Evolutionary conservation across 2,888 invertebrate genomes (phyloP).

Genomic region (Zygaena filipendulae): DNA sequence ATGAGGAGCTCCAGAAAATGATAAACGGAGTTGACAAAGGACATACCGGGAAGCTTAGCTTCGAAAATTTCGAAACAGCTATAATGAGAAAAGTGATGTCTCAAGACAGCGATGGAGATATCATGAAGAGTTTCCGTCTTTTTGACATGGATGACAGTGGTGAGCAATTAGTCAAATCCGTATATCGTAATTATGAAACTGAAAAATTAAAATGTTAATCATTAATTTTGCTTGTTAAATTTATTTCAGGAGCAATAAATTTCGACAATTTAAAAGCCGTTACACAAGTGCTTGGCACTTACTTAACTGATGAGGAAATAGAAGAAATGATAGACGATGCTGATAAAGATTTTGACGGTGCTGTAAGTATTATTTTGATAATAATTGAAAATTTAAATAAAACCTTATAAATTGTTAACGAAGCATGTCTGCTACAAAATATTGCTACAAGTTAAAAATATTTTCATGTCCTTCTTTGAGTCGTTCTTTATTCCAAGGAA

Average conservation of each 20-base stretch:
- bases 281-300: conserved; percentile 34
- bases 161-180: too few relatives aligned
- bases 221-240: too few relatives aligned
- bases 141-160: conserved; percentile 52
- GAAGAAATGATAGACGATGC: conserved; percentile 61
- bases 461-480: too few relatives aligned
- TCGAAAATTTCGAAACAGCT: conserved; percentile 55
- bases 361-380: conserved; percentile 27
- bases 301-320: conserved; percentile 55
- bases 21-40: conserved; percentile 50
- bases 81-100: conserved; percentile 60
- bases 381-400: too few relatives aligned
- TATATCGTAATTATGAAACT: too few relatives aligned
- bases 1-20: conserved; percentile 53
- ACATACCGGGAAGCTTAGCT: conserved; percentile 45
- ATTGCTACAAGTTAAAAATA: too few relatives aligned
- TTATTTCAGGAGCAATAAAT: conserved; percentile 37
- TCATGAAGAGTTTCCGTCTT: conserved; percentile 59
- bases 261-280: conserved; percentile 50
- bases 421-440: too few relatives aligned
- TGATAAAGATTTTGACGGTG: conserved; percentile 50
- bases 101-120: conserved; percentile 46
- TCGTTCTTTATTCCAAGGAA: too few relatives aligned
- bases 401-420: too few relatives aligned
- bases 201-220: too few relatives aligned